phyloP scores from a whole-genome alignment of 2,888 invertebrate species.

The Chaitophorus viminalis region DNA sequence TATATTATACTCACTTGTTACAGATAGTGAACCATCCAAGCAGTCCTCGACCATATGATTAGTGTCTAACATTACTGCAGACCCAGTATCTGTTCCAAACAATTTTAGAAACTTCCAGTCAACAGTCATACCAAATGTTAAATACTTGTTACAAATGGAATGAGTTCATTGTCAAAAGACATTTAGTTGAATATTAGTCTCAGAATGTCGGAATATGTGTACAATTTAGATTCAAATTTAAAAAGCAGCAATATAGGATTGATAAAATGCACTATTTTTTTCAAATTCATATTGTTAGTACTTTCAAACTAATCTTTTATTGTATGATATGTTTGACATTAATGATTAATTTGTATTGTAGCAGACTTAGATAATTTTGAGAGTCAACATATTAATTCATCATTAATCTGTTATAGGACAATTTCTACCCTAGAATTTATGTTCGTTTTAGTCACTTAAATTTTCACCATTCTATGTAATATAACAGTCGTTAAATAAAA shows the following conservation, averaged over 20 bases:
- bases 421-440: no score
- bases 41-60: slow-evolving; percentile 44
- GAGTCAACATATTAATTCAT: no score
- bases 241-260: background rate
- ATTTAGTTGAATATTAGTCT: background rate
- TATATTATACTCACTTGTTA: slow-evolving; percentile 54
- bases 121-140: slow-evolving; percentile 32
- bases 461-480: no score
- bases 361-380: background rate
- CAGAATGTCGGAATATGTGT: background rate
- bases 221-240: background rate
- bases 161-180: background rate
- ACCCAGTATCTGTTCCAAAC: slow-evolving; percentile 54
- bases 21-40: slow-evolving; percentile 55
- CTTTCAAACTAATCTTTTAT: background rate
- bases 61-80: slow-evolving; percentile 48
- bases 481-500: no score
- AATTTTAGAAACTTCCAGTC: slow-evolving; percentile 51
- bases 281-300: background rate
- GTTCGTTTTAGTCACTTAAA: no score
- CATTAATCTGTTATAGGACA: no score
- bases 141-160: slow-evolving; percentile 24
- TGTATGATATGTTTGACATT: background rate
- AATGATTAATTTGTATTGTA: background rate
- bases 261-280: background rate